Evolutionary conservation across 2,797 vertebrate species (phyloP).

Genomic region (Oreochromis mossambicus): DNA sequence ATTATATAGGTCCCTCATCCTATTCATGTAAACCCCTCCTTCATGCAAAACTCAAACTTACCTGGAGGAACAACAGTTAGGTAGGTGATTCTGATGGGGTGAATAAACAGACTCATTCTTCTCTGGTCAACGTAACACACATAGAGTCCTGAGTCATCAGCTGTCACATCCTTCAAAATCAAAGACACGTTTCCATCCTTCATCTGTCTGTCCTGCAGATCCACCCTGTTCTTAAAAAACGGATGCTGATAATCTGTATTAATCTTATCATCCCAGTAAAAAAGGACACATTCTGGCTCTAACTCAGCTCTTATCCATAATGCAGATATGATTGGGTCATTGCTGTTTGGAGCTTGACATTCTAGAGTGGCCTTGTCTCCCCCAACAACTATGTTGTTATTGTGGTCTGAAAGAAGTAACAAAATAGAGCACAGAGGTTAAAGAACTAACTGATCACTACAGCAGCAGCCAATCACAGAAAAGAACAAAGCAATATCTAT

Average conservation of each 20-base stretch:
- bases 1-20: not conserved
- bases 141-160: not conserved
- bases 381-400: rapidly evolving
- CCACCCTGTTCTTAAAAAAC: not conserved
- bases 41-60: not conserved
- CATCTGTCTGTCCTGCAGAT: not conserved
- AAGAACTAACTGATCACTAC: not conserved
- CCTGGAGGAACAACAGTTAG: not conserved
- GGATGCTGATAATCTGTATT: not conserved
- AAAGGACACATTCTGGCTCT: not conserved
- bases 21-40: not conserved
- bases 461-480: not conserved
- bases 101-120: rapidly evolving
- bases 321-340: not conserved
- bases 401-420: not conserved
- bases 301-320: not conserved
- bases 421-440: not conserved
- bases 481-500: not conserved
- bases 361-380: not conserved
- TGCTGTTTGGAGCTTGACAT: not conserved
- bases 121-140: not conserved
- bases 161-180: not conserved
- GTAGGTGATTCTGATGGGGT: rapidly evolving
- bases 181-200: not conserved
- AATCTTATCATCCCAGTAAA: not conserved